phyloP scores from a whole-genome alignment of 2,797 vertebrate genomes.

The Acanthurus tractus region DNA sequence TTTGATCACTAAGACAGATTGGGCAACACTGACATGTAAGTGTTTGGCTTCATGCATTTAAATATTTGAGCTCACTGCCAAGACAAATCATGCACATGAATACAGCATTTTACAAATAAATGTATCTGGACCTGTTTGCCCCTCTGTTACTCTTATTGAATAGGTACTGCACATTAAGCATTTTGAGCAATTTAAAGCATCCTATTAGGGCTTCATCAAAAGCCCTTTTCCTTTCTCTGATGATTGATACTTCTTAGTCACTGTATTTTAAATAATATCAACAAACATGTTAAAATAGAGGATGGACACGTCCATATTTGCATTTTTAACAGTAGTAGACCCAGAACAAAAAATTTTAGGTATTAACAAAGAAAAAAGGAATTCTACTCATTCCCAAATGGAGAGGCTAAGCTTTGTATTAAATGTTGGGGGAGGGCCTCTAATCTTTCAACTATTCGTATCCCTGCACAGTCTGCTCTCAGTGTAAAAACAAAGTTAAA shows the following conservation, averaged over 20 bases:
- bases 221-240: not conserved
- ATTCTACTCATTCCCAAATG: not conserved
- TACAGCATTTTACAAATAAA: not conserved
- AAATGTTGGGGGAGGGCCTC: slow-evolving; percentile 4
- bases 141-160: not conserved
- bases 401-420: slow-evolving; percentile 3
- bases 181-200: not conserved
- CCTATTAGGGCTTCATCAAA: not conserved
- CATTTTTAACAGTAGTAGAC: not conserved
- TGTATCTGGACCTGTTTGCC: not conserved
- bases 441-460: slow-evolving; percentile 27
- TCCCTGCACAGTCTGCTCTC: slow-evolving; percentile 4
- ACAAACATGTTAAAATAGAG: not conserved
- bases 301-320: not conserved
- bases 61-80: not conserved
- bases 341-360: slow-evolving; percentile 1
- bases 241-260: not conserved
- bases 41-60: not conserved
- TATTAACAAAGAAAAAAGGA: slow-evolving; percentile 17
- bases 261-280: not conserved
- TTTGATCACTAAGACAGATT: not conserved
- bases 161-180: not conserved
- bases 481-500: slow-evolving; percentile 10
- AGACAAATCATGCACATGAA: not conserved
- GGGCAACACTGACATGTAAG: not conserved